These are phyloP conservation scores for Galbula dea DNA, from an alignment of 2,113 vertebrate species.

Conservation along the genomic window DNA sequence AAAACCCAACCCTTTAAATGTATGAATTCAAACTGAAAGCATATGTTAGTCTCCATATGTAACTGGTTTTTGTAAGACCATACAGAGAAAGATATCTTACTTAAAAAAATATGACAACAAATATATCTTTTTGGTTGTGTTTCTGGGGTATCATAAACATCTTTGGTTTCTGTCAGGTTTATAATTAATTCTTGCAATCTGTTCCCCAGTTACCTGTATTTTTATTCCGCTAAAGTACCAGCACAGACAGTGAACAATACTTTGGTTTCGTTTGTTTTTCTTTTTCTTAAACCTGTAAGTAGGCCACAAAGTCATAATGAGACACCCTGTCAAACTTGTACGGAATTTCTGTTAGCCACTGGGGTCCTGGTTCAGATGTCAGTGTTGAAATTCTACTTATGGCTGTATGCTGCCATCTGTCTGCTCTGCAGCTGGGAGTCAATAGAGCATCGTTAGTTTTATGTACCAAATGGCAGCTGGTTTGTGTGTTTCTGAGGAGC, in stretches of 20 bases:
- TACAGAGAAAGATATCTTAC: neutral
- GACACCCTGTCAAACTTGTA: neutral
- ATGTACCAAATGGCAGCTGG: neutral
- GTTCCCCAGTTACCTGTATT: neutral
- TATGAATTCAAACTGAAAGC: neutral
- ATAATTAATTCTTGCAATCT: neutral
- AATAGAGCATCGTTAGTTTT: neutral
- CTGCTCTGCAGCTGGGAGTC: neutral
- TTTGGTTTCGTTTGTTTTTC: neutral
- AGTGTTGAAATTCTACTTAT: constrained; percentile 24
- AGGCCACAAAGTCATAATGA: neutral
- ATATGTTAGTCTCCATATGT: neutral
- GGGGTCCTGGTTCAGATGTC: constrained; percentile 7
- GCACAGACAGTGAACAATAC: neutral
- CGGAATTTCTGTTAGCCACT: neutral
- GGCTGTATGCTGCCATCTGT: constrained; percentile 25
- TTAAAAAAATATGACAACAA: neutral
- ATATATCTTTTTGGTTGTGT: neutral
- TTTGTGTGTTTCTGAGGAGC: neutral
- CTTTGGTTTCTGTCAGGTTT: neutral
- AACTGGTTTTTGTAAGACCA: neutral
- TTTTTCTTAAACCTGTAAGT: neutral
- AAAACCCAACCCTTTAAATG: neutral
- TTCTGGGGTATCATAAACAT: neutral
- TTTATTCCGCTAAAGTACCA: neutral